Conservation (phyloP, 2,888 invertebrate genomes). For the Dynastes maya region DNA sequence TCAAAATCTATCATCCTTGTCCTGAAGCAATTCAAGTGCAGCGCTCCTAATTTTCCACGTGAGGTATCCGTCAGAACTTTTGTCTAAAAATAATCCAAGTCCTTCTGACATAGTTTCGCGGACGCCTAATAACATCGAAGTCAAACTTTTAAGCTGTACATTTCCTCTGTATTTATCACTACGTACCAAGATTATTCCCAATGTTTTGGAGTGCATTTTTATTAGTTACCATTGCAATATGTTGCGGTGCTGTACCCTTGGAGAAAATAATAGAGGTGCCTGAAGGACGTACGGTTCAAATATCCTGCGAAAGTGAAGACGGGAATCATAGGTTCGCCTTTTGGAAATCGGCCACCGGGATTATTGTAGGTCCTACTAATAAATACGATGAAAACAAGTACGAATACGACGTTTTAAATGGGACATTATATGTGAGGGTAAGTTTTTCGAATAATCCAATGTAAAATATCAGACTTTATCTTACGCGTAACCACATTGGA, state of each 20-base stretch:
- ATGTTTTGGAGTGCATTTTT: constrained; percentile 32
- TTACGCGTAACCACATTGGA: neutral
- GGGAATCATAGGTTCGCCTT: constrained; percentile 78
- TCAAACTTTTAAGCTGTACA: constrained; percentile 1
- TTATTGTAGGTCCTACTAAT: constrained; percentile 78
- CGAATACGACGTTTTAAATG: constrained; percentile 80
- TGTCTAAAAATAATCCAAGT: constrained; percentile 42
- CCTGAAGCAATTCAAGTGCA: constrained; percentile 33
- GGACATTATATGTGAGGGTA: constrained; percentile 78
- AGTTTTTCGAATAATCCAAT: constrained; percentile 58
- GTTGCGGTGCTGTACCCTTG: constrained; percentile 28
- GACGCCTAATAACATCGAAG: constrained; percentile 32
- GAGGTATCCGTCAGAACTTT: constrained; percentile 31
- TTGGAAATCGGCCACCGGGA: constrained; percentile 74
- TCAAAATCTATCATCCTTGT: neutral
- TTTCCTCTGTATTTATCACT: neutral
- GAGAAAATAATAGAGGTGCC: constrained; percentile 69
- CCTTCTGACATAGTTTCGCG: constrained; percentile 39
- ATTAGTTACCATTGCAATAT: neutral
- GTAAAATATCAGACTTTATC: neutral
- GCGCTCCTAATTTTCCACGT: constrained; percentile 24
- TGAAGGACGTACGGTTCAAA: constrained; percentile 74
- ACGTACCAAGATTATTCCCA: neutral
- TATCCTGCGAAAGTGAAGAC: constrained; percentile 78
- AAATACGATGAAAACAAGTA: constrained; percentile 76